A percentile compares a stretch with the other conserved stretches of the same genome.
Conservation (phyloP, 2,888 invertebrate genomes). For the Abscondita cerata region DNA sequence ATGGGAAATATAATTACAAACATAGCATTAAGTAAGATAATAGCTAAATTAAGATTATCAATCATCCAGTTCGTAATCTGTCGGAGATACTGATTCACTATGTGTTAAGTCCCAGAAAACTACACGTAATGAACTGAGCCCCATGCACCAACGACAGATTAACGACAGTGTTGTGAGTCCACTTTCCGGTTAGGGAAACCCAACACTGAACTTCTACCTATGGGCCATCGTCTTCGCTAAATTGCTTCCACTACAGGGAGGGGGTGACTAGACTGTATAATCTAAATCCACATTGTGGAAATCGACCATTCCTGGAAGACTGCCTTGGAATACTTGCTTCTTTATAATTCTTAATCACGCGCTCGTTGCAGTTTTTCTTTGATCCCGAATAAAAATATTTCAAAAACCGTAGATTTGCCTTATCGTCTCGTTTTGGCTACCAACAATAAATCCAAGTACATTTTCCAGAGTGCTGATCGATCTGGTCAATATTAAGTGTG, state of each 20-base stretch:
- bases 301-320: constrained; percentile 47
- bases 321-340: constrained; percentile 25
- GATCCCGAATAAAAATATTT: neutral
- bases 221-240: constrained; percentile 19
- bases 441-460: constrained; percentile 14
- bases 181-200: constrained; percentile 53
- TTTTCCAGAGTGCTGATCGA: constrained; percentile 29
- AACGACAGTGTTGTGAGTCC: constrained; percentile 54
- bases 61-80: constrained; percentile 39
- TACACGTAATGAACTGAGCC: constrained; percentile 65
- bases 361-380: neutral
- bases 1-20: constrained; percentile 55
- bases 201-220: constrained; percentile 41
- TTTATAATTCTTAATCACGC: neutral
- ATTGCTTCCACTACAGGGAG: constrained; percentile 37
- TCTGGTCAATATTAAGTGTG: constrained; percentile 20
- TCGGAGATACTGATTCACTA: constrained; percentile 43
- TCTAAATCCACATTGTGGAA: constrained; percentile 43
- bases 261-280: constrained; percentile 50
- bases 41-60: constrained; percentile 51
- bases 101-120: constrained; percentile 58
- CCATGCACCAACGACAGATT: constrained; percentile 62
- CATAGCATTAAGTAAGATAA: constrained; percentile 56
- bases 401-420: neutral
- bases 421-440: constrained; percentile 19